These are phyloP conservation scores for Lucifuga dentata DNA, from an alignment of 2,113 vertebrate genomes.

Conservation along the genomic window DNA sequence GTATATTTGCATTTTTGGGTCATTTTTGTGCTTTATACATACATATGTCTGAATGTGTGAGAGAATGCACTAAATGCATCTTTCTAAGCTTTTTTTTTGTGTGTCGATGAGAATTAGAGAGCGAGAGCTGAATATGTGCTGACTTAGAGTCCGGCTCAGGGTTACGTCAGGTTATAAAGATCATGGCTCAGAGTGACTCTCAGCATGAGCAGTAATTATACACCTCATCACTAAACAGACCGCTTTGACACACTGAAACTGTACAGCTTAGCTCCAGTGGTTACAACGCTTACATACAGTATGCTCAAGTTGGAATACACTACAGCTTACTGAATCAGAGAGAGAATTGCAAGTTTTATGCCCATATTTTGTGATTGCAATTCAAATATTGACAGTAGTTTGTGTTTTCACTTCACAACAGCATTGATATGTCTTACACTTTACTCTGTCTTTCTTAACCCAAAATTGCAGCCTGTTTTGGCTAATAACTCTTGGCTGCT, in stretches of 20 bases:
- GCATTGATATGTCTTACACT: too few species aligned
- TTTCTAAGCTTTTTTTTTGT: neutral
- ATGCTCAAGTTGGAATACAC: slow-evolving; percentile 27
- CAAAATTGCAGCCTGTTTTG: neutral
- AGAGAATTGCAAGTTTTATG: too few species aligned
- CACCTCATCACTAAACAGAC: slow-evolving; percentile 52
- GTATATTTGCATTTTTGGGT: neutral
- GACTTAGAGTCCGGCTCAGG: slow-evolving; percentile 39
- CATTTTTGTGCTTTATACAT: neutral
- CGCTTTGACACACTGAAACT: slow-evolving; percentile 65
- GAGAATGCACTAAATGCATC: neutral
- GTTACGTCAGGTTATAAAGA: slow-evolving; percentile 66
- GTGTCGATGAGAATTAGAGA: neutral
- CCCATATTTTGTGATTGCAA: too few species aligned
- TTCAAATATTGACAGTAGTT: too few species aligned
- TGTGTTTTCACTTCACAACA: too few species aligned
- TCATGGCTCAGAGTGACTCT: slow-evolving; percentile 36
- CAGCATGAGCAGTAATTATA: slow-evolving; percentile 68
- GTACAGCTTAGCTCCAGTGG: slow-evolving; percentile 52
- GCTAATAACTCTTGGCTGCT: neutral
- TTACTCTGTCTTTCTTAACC: too few species aligned
- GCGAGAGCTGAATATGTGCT: slow-evolving; percentile 7
- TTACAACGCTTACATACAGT: slow-evolving; percentile 59
- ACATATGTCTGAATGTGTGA: neutral
- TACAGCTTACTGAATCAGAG: slow-evolving; percentile 1